Evolutionary conservation across 2,113 vertebrate species (phyloP), one percentile per base, ranked within the genome.

Genomic region (Cyprinodon variegatus): DNA sequence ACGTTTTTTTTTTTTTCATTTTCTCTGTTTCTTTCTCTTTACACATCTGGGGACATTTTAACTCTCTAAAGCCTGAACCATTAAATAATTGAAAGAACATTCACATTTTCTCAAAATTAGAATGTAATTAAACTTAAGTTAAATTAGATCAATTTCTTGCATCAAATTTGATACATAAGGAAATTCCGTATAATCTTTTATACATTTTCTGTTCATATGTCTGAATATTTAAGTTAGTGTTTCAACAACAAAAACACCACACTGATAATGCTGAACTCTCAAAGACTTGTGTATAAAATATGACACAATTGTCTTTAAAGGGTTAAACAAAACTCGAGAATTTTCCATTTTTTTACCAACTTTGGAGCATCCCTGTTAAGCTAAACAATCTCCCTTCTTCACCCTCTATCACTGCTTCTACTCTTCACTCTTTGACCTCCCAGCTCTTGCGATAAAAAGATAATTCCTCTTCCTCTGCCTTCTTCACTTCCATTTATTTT

Each of bases 401-500:
- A 69, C 45, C n/a, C 39, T 61, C 62, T 62, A 43, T 59, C 14
- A 36, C 13, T 17, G 5, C 29, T 43, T 76, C 29, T 14, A 61
- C 43, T 59, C 3, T 40, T 78, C 41, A 65, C 61, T 66, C 12
- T 63, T n/a, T 70, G 69, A 67, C 61, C 67, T 74, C 45, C 66
- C 14, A 17, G n/a, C 53, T 77, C 73, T 17, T 10, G 4, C 50
- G 29, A 22, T 60, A 36, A 60, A 57, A 75, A 65, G 45, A 43
- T 74, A 71, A 65, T 76, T 73, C 68, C 37, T 70, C 61, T 14
- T 57, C 68, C 70, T 29, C 65, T 36, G 59, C 4, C 61, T 41
- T 62, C 29, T 71, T n/a, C 76, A 68, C 74, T 46, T 70, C 46
- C 71, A 70, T 83, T 74, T 81, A 77, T 76, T 82, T 79, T 72